Base-by-base conservation (phyloP, 1,140 invertebrate species). In the Whitmania pigra region DNA sequence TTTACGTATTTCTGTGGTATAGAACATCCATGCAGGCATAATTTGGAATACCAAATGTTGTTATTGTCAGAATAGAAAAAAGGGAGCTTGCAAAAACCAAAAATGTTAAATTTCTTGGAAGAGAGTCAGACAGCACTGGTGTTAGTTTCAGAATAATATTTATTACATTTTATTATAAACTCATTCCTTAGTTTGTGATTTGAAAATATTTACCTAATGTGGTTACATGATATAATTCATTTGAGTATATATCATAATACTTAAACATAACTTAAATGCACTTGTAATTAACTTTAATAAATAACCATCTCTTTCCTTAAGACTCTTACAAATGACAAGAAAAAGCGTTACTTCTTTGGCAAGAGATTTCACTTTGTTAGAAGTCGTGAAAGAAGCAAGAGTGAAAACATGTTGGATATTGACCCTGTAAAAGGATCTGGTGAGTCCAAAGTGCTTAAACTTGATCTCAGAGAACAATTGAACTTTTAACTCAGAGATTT, bases 91-190 rank as follows among this genome's bases (percentile, higher is more conserved):
- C 95, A 31, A 83, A 95, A 72, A 91, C 97, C 85, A 88, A 95
- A 78, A 93, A 94, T 77, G 94, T 98, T 78, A 96, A 97, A 84
- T 97, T 97, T 85, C 91, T 93, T 82, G 92, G 92, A 70, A 90
- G 92, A 81, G 69, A 70, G 29, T 70, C 69, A 49, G 69, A 70
- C 49, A 70, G 69, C 29, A 70, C 69, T 25, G 69, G 69, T 68
- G 67, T 68, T n/a, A 29, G 40, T 68, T 31, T 68, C 17, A 31
- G 40, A 25, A 31, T 36, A 5, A 5, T 17, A 31, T 4, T 31
- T 36, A 40, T 2, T 68, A 25, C 2, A 27, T 68, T 27, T 31
- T 9, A 31, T 68, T 2, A 3, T n/a, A 40, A 43, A 15, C 36
- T 29, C 25, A 31, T 15, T 7, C 1, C n/a, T 0, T 31, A 27